Conservation (phyloP, 2,797 vertebrate species). For the Nasua narica region DNA sequence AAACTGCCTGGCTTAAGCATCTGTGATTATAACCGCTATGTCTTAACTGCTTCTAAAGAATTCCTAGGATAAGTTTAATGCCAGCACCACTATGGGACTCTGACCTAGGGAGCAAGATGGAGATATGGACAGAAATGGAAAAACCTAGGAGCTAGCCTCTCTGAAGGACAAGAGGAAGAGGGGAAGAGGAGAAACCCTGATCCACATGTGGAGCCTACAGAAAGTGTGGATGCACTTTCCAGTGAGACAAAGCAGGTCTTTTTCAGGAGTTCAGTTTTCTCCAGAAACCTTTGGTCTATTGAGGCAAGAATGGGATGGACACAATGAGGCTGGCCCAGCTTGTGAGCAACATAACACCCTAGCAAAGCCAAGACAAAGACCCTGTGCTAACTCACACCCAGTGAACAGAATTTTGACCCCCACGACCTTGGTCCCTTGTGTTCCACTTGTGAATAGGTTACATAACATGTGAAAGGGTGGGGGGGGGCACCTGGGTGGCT, state of each 20-base stretch:
- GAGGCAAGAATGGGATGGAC: not conserved
- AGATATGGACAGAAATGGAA: not conserved
- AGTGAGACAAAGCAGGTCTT: not conserved
- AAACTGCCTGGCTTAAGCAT: not conserved
- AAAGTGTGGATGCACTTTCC: not conserved
- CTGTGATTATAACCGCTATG: not conserved
- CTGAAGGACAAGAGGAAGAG: not conserved
- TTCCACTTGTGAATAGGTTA: not conserved
- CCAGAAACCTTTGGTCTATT: not conserved
- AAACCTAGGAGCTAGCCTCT: not conserved
- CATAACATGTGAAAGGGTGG: not conserved
- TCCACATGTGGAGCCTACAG: rapidly evolving
- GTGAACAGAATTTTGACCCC: not conserved
- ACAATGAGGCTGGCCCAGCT: not conserved
- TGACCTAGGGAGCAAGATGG: not conserved
- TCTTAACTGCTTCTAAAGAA: not conserved
- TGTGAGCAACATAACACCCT: not conserved
- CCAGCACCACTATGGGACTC: not conserved
- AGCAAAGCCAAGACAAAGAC: not conserved
- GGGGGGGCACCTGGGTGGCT: too few species aligned
- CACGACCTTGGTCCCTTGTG: not conserved
- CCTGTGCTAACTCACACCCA: not conserved
- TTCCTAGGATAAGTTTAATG: not conserved
- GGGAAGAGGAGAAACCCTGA: not conserved
- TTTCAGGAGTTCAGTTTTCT: not conserved